Percentiles rank a stretch among this genome's conserved stretches.
Evolutionary conservation across 2,797 vertebrate genomes (phyloP).

Genomic region (Coregonus suidteri): DNA sequence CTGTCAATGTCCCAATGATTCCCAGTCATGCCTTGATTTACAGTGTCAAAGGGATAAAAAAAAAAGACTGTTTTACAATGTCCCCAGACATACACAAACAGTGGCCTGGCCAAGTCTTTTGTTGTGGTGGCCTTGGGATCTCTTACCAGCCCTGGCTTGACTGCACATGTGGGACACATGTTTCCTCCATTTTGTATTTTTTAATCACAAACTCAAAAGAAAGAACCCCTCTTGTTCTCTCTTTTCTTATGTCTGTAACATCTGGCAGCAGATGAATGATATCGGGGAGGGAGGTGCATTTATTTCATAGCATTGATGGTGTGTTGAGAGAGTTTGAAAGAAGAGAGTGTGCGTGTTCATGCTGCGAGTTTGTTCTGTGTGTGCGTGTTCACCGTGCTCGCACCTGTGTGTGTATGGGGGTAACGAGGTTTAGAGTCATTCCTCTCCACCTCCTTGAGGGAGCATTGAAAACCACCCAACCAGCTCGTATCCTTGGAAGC

Average conservation of each 20-base stretch:
- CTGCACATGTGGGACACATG: conserved; percentile 30
- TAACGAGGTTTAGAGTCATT: conserved; percentile 39
- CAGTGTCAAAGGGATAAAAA: conserved; percentile 20
- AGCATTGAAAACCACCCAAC: conserved; percentile 93
- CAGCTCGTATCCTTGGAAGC: conserved; percentile 85
- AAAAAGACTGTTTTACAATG: conserved; percentile 26
- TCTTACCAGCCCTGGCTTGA: conserved; percentile 35
- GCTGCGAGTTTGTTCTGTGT: not conserved
- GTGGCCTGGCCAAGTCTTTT: conserved; percentile 23
- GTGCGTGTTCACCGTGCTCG: too few relatives aligned
- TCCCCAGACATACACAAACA: conserved; percentile 35
- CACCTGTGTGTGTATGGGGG: not conserved
- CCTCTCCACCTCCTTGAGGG: conserved; percentile 52
- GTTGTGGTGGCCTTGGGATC: conserved; percentile 18
- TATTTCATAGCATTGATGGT: conserved; percentile 18
- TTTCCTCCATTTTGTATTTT: not conserved
- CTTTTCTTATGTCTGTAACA: conserved; percentile 37
- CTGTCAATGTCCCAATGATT: not conserved
- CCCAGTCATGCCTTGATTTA: conserved; percentile 8
- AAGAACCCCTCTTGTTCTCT: conserved; percentile 20
- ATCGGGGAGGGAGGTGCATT: conserved; percentile 31
- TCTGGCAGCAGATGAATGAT: conserved; percentile 54
- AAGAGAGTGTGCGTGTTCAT: conserved; percentile 2
- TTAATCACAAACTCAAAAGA: conserved; percentile 31
- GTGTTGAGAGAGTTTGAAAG: conserved; percentile 6